A percentile compares a stretch with the other conserved stretches of the same genome.
phyloP scores from a whole-genome alignment of 2,888 invertebrate species.

The Rhorus exstirpatorius region DNA sequence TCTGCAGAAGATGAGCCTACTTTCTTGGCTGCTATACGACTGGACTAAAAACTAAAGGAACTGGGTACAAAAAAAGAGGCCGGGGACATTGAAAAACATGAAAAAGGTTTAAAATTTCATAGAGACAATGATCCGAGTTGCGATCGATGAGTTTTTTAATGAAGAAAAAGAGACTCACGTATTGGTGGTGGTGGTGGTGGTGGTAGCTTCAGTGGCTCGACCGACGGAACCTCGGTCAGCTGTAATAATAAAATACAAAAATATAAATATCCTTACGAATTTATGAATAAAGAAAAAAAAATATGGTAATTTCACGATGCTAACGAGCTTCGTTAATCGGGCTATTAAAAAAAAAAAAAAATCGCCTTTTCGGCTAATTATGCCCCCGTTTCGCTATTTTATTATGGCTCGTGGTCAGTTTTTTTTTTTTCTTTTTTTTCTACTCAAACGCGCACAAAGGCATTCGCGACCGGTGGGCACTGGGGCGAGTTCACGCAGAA shows the following conservation, averaged over 20 bases:
- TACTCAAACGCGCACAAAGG: neutral
- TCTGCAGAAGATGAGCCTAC: too few species aligned
- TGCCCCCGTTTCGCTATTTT: neutral
- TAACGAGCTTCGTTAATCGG: too few species aligned
- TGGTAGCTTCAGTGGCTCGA: slow-evolving; percentile 84
- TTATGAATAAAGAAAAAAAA: neutral
- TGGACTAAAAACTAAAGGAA: too few species aligned
- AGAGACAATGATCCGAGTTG: too few species aligned
- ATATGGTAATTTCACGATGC: too few species aligned
- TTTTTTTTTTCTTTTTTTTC: slow-evolving; percentile 4
- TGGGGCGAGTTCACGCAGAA: slow-evolving; percentile 43
- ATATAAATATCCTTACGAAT: neutral
- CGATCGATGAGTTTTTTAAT: neutral
- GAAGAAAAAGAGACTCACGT: slow-evolving; percentile 84
- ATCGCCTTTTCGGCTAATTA: too few species aligned
- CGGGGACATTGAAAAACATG: too few species aligned
- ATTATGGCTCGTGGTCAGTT: neutral
- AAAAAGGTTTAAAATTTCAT: too few species aligned
- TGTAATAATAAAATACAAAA: slow-evolving; percentile 79
- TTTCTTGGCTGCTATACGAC: too few species aligned
- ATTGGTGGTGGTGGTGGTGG: too few species aligned
- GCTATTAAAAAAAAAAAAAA: too few species aligned
- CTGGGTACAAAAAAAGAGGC: too few species aligned
- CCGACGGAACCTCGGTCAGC: slow-evolving; percentile 85
- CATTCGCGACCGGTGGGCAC: slow-evolving; percentile 33